These are phyloP conservation scores for Athalia rosae DNA, from an alignment of 2,888 invertebrate species.

Conservation along the genomic window DNA sequence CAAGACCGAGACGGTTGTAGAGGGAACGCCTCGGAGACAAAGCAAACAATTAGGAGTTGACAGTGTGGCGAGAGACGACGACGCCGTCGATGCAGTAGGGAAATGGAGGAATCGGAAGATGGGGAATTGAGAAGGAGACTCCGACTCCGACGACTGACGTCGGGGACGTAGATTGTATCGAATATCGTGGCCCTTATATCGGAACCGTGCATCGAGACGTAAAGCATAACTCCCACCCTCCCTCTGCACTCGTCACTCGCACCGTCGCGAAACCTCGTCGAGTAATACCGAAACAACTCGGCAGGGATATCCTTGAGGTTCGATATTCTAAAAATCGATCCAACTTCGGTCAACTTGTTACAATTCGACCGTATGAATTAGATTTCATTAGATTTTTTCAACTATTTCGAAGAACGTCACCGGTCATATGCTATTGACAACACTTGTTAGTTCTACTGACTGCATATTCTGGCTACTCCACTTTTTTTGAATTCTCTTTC, in stretches of 20 bases:
- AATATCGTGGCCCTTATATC: slow-evolving; percentile 42
- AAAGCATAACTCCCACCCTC: slow-evolving; percentile 3
- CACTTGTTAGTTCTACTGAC: no score
- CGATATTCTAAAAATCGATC: no score
- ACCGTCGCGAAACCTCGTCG: slow-evolving; percentile 33
- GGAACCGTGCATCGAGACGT: slow-evolving; percentile 41
- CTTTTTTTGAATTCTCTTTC: no score
- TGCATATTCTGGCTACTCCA: no score
- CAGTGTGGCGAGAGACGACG: slow-evolving; percentile 39
- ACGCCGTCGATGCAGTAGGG: not conserved
- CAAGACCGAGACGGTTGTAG: slow-evolving; percentile 49
- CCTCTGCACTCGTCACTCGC: slow-evolving; percentile 36
- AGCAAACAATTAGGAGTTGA: slow-evolving; percentile 62
- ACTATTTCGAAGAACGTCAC: no score
- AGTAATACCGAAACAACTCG: slow-evolving; percentile 24
- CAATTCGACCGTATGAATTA: no score
- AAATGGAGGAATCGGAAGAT: not conserved
- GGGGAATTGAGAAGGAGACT: slow-evolving; percentile 23
- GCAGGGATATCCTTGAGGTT: not conserved
- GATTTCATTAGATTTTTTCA: no score
- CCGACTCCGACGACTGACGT: slow-evolving; percentile 40
- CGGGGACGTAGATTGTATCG: slow-evolving; percentile 48
- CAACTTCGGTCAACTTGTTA: no score
- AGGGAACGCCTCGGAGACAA: slow-evolving; percentile 53
- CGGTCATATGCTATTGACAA: no score